phyloP scores from a whole-genome alignment of 2,113 vertebrate genomes.

The Mugil cephalus region DNA sequence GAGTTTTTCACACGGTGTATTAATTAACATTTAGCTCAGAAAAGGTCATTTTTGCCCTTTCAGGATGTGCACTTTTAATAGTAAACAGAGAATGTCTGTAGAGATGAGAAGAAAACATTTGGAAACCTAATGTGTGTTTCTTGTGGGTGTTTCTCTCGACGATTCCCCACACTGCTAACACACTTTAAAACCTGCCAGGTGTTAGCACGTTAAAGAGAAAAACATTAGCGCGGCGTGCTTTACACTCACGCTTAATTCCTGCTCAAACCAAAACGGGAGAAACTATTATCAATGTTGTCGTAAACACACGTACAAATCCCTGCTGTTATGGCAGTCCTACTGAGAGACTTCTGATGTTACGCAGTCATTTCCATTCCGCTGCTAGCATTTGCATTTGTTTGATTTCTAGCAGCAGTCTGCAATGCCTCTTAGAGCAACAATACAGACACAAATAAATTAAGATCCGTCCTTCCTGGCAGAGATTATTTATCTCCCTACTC shows the following conservation, averaged over 20 bases:
- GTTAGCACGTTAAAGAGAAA: conserved; percentile 50
- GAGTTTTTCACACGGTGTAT: conserved; percentile 52
- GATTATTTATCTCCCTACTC: conserved; percentile 69
- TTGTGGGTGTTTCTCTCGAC: conserved; percentile 13
- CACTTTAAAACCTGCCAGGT: conserved; percentile 29
- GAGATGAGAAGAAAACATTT: not conserved
- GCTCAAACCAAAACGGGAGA: conserved; percentile 46
- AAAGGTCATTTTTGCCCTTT: conserved; percentile 59
- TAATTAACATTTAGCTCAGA: conserved; percentile 67
- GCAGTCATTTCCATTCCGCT: conserved; percentile 65
- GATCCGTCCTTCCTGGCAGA: conserved; percentile 63
- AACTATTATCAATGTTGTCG: conserved; percentile 59
- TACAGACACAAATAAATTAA: conserved; percentile 73
- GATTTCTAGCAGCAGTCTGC: conserved; percentile 65
- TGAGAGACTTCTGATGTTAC: conserved; percentile 68
- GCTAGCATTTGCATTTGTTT: conserved; percentile 75
- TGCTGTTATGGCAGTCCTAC: conserved; percentile 50
- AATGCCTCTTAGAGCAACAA: conserved; percentile 63
- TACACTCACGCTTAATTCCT: conserved; percentile 47
- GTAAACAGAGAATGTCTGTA: conserved; percentile 9
- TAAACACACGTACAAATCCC: conserved; percentile 76
- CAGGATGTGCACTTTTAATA: not conserved
- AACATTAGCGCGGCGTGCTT: conserved; percentile 31
- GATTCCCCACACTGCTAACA: conserved; percentile 8
- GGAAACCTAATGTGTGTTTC: not conserved